phyloP scores from a whole-genome alignment of 2,797 vertebrate genomes.

The Fratercula arctica region DNA sequence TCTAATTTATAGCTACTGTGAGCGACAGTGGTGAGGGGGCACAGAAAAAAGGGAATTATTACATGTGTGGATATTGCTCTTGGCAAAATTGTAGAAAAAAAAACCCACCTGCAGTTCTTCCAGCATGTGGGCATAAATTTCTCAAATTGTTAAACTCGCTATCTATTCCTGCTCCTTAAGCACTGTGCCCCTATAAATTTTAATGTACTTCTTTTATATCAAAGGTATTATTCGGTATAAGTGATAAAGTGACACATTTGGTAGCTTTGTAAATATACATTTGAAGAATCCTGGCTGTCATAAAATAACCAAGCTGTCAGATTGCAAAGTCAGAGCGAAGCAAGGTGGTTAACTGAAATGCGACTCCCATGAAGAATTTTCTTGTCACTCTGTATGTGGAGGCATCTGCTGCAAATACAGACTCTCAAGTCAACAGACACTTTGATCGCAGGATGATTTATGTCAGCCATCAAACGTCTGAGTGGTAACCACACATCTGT shows the following conservation, averaged over 20 bases:
- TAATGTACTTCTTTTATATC: conserved; percentile 36
- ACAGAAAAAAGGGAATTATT: background rate
- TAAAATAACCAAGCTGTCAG: conserved; percentile 73
- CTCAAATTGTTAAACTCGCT: background rate
- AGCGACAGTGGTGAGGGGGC: background rate
- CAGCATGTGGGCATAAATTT: background rate
- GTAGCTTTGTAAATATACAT: conserved; percentile 61
- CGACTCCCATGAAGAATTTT: conserved; percentile 80
- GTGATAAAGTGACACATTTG: conserved; percentile 48
- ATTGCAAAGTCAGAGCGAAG: conserved; percentile 54
- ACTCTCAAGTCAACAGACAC: conserved; percentile 74
- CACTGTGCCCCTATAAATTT: conserved; percentile 8
- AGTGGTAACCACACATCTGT: conserved; percentile 80
- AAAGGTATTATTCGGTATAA: conserved; percentile 51
- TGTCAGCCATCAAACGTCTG: conserved; percentile 79
- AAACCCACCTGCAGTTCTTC: background rate
- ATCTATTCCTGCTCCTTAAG: background rate
- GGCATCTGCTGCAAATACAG: conserved; percentile 80
- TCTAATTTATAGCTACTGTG: background rate
- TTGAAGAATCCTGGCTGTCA: conserved; percentile 71
- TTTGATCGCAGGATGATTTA: conserved; percentile 85
- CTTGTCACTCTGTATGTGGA: conserved; percentile 76
- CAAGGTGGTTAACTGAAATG: conserved; percentile 74
- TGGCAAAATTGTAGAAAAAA: background rate
- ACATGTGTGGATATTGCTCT: background rate